Evolutionary conservation across 2,888 invertebrate species (phyloP).

Genomic region (Lasioglossum lativentre): DNA sequence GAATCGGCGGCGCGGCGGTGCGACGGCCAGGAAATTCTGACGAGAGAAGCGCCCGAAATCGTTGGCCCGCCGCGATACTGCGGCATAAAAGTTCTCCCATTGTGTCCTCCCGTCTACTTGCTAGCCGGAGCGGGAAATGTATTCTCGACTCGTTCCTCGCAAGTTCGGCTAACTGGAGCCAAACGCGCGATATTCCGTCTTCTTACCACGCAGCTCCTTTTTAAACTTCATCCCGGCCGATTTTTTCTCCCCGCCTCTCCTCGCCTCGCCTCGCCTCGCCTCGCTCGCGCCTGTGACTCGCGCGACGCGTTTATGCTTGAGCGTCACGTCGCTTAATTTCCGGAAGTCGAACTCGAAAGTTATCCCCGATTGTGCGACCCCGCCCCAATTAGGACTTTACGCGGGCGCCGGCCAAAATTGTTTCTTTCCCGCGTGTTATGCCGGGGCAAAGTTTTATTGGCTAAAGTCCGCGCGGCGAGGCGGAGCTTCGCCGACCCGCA

Average conservation of each 20-base stretch:
- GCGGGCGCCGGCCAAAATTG: slow-evolving; percentile 41
- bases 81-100: slow-evolving; percentile 39
- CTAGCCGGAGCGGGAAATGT: slow-evolving; percentile 52
- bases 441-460: slow-evolving; percentile 48
- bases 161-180: slow-evolving; percentile 64
- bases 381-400: slow-evolving; percentile 63
- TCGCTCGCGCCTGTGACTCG: too few relatives aligned
- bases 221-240: slow-evolving; percentile 54
- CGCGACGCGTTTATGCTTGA: slow-evolving; percentile 56
- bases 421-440: slow-evolving; percentile 44
- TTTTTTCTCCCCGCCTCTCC: not conserved
- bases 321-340: slow-evolving; percentile 75
- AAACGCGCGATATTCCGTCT: slow-evolving; percentile 54
- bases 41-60: not conserved
- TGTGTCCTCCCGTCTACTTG: slow-evolving; percentile 4
- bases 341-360: slow-evolving; percentile 65
- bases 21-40: not conserved
- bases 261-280: not conserved
- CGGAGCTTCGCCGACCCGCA: not conserved
- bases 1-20: not conserved
- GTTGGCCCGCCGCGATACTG: not conserved
- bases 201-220: slow-evolving; percentile 40
- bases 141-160: slow-evolving; percentile 61
- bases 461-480: not conserved
- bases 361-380: slow-evolving; percentile 61